These are phyloP conservation scores for Thera britannica DNA, from an alignment of 2,888 invertebrate genomes.

Conservation along the genomic window DNA sequence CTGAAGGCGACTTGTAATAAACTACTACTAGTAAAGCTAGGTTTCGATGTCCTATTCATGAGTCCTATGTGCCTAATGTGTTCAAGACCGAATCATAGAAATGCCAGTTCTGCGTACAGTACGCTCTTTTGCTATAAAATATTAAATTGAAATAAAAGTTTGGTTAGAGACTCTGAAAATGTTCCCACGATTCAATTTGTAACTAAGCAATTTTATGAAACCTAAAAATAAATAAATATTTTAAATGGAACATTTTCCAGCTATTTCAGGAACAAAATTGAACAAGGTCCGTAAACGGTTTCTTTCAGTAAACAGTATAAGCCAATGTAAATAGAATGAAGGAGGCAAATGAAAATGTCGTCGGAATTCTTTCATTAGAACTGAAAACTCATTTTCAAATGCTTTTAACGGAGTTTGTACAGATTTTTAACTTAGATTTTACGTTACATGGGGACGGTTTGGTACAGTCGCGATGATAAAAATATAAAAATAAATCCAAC, in stretches of 20 bases:
- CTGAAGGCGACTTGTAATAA: too few relatives aligned
- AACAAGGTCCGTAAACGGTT: conserved; percentile 11
- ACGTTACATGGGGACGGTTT: conserved; percentile 20
- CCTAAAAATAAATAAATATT: not conserved
- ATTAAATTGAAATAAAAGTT: too few relatives aligned
- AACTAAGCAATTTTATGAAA: not conserved
- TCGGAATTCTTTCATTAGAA: conserved; percentile 32
- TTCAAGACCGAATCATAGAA: too few relatives aligned
- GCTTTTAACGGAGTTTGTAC: conserved; percentile 33
- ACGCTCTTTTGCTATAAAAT: too few relatives aligned
- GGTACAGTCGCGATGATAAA: conserved; percentile 8
- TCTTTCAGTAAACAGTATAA: conserved; percentile 27
- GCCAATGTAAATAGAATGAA: conserved; percentile 26
- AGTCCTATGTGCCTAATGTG: too few relatives aligned
- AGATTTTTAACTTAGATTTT: conserved; percentile 36
- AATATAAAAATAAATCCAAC: too few relatives aligned
- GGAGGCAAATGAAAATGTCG: conserved; percentile 25
- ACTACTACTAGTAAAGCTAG: too few relatives aligned
- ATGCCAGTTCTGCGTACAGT: too few relatives aligned
- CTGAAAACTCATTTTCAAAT: conserved; percentile 35
- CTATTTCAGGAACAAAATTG: not conserved
- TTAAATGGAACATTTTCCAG: not conserved
- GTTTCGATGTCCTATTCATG: too few relatives aligned
- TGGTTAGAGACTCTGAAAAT: not conserved
- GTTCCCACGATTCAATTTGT: not conserved